Evolutionary conservation across 2,797 vertebrate genomes (phyloP).

Genomic region (Thunnus albacares): DNA sequence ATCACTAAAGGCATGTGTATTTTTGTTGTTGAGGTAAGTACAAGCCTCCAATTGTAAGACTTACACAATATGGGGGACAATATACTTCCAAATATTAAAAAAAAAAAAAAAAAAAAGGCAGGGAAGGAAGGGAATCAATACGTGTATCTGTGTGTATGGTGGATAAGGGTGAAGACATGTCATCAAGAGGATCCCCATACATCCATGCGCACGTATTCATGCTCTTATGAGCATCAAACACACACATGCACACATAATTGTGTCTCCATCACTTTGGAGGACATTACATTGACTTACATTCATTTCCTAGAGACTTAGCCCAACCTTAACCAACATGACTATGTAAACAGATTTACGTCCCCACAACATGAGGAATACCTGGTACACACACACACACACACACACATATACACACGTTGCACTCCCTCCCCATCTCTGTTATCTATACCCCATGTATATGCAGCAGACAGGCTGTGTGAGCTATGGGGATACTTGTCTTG

Average conservation of each 20-base stretch:
- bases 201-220: constrained; percentile 21
- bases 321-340: too few species aligned
- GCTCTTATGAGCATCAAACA: constrained; percentile 12
- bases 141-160: neutral
- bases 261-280: too few species aligned
- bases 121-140: constrained; percentile 23
- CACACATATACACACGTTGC: constrained; percentile 10
- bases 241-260: too few species aligned
- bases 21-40: neutral
- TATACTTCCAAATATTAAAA: neutral
- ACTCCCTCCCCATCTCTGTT: constrained; percentile 21
- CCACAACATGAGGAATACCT: too few species aligned
- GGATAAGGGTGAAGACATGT: constrained; percentile 4
- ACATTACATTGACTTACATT: too few species aligned
- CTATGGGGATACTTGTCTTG: constrained; percentile 21
- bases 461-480: constrained; percentile 36
- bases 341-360: too few species aligned
- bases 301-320: too few species aligned
- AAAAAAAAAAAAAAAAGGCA: neutral
- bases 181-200: constrained; percentile 38
- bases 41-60: neutral
- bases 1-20: neutral
- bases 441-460: constrained; percentile 58
- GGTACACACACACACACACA: constrained; percentile 11
- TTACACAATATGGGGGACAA: neutral